These are phyloP conservation scores for Cecropterus lyciades DNA, from an alignment of 1,140 invertebrate species.

Conservation along the genomic window DNA sequence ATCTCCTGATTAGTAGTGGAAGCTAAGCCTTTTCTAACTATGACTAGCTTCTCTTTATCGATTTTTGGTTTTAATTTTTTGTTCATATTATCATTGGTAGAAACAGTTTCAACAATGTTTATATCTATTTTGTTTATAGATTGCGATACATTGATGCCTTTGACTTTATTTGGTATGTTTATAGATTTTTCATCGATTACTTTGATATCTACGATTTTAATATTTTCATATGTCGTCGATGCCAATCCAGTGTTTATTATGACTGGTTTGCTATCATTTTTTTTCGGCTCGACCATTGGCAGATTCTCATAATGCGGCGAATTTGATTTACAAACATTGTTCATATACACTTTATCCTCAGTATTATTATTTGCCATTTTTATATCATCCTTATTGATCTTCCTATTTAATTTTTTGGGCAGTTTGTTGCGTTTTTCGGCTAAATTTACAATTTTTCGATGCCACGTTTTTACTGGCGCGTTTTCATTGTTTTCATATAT, in stretches of 20 bases:
- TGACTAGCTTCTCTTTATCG: constrained; percentile 24
- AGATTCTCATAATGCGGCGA: constrained; percentile 24
- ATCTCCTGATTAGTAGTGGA: constrained; percentile 28
- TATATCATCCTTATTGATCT: constrained; percentile 61
- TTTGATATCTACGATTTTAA: constrained; percentile 39
- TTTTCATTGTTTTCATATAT: constrained; percentile 28
- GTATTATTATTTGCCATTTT: constrained; percentile 42
- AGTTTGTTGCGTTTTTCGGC: constrained; percentile 33
- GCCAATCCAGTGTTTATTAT: constrained; percentile 88
- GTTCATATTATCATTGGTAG: background rate
- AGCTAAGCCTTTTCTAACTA: constrained; percentile 24
- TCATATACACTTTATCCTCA: constrained; percentile 25
- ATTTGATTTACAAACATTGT: constrained; percentile 13
- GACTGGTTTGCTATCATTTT: constrained; percentile 74
- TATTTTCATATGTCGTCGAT: constrained; percentile 88
- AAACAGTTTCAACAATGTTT: background rate
- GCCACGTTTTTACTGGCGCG: background rate
- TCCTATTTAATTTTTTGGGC: constrained; percentile 40
- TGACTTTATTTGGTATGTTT: background rate
- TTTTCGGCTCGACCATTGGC: constrained; percentile 2
- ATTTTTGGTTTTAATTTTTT: constrained; percentile 5
- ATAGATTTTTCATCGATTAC: constrained; percentile 21
- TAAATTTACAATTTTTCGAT: constrained; percentile 24
- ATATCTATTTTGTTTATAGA: background rate
- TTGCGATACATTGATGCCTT: too few relatives aligned